A percentile compares a stretch with the other conserved stretches of the same genome.
phyloP scores from a whole-genome alignment of 2,113 vertebrate species.

The Malaclemys terrapin region DNA sequence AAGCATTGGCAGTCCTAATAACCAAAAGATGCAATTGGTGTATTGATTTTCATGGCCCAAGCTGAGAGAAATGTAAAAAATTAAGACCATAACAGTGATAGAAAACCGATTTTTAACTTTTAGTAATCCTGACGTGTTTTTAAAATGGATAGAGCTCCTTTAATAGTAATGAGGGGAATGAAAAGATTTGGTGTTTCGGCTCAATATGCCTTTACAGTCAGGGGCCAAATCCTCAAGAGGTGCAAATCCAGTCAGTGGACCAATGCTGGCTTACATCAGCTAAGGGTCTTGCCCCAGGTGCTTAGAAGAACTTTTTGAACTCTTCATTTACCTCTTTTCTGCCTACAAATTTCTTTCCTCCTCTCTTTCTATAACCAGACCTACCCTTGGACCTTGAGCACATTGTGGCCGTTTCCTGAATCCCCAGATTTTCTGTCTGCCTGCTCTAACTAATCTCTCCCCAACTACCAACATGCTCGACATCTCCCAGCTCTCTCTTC shows the following conservation, averaged over 20 bases:
- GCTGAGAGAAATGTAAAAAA: not conserved
- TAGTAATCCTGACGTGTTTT: accelerated
- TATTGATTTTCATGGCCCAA: not conserved
- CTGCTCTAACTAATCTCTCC: not conserved
- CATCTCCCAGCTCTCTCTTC: too few relatives aligned
- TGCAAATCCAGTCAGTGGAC: not conserved
- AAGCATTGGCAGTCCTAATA: not conserved
- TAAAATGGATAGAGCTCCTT: not conserved
- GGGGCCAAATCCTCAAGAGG: not conserved
- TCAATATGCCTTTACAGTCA: not conserved
- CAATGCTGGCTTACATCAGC: not conserved
- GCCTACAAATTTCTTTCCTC: not conserved
- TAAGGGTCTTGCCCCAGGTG: not conserved
- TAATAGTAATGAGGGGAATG: not conserved
- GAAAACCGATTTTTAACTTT: not conserved
- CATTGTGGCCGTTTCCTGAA: not conserved
- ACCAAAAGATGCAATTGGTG: accelerated
- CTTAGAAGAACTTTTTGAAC: not conserved
- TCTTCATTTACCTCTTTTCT: not conserved
- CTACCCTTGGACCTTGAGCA: not conserved
- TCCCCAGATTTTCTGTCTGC: not conserved
- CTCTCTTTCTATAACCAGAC: not conserved
- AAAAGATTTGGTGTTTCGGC: not conserved
- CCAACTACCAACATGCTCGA: not conserved
- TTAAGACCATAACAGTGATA: not conserved